Evolutionary conservation across 2,888 invertebrate species (phyloP), one percentile per base, ranked within the genome.

Genomic region (Drosophila helvetica): DNA sequence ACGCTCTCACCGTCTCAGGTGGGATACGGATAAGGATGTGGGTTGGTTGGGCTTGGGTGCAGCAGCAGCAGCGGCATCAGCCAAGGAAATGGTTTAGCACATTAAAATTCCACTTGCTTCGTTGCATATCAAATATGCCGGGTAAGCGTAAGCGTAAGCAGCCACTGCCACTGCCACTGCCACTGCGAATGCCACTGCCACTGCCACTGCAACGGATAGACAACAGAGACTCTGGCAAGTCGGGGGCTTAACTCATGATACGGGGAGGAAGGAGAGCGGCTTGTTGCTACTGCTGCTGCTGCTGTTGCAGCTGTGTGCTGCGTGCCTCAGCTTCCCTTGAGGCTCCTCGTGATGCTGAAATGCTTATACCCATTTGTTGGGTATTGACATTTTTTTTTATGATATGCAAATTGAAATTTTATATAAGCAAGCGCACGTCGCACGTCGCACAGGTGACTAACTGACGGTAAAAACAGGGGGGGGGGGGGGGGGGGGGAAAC

Each of bases 341-440:
- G 47, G 53, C 56, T 54, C 53, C 55, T 57, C 22, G 48, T 72
- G 77, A 83, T 67, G 54, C 51, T 51, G 48, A 52, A 72, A 61
- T 54, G 64, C 73, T 75, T 63, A 58, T 69, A 64, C 58, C 50
- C 70, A 83, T 86, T 75, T 83, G 78, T 71, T 77, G 69, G 67
- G 58, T 79, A 87, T 87, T 85, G 84, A 79, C 79, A 83, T 83
- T 79, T 78, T 69, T 66, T 73, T 79, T 77, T 78, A 85, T 86
- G 77, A 78, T 79, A 86, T 86, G 86, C 81, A 86, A 86, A 88
- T 86, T 88, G 86, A 88, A 86, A 86, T 78, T 88, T 81, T 74
- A 75, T 75, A 84, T 80, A 75, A 68, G 74, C 63, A 73, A 57
- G 70, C 52, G 57, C 68, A 74, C 74, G 63, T 56, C 52, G 57